Evolutionary conservation across 2,113 vertebrate species (phyloP).

Genomic region (Proterorhinus semilunaris): DNA sequence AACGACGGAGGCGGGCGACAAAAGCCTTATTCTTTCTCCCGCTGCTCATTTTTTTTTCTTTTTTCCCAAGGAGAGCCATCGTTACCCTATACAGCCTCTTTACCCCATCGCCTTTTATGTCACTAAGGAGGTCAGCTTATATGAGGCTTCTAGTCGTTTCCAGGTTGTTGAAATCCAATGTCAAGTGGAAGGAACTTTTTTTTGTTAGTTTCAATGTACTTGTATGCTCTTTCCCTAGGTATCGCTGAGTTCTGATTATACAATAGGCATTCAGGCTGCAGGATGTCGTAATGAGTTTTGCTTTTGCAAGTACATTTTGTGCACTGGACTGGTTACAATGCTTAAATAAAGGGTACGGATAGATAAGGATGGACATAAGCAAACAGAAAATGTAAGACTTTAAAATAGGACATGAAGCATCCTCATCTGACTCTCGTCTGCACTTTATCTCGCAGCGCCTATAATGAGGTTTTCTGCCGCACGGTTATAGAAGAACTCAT

Average conservation of each 20-base stretch:
- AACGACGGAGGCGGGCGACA: conserved; percentile 22
- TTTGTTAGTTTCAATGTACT: too few relatives aligned
- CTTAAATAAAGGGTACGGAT: conserved; percentile 16
- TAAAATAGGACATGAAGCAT: conserved; percentile 12
- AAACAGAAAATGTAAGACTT: conserved; percentile 10
- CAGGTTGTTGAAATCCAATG: conserved; percentile 27
- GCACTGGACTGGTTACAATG: neutral
- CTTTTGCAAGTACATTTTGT: neutral
- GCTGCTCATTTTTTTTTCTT: conserved; percentile 23
- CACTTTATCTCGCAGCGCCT: conserved; percentile 7
- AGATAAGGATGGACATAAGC: neutral
- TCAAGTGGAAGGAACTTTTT: conserved; percentile 2
- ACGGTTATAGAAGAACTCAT: neutral
- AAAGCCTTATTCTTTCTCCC: conserved; percentile 26
- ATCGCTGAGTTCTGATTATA: neutral
- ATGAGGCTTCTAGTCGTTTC: conserved; percentile 6
- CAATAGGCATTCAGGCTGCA: conserved; percentile 1
- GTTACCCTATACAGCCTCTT: conserved; percentile 26
- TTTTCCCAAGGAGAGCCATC: conserved; percentile 34
- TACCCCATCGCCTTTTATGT: conserved; percentile 33
- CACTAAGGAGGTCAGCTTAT: conserved; percentile 30
- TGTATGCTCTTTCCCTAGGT: neutral
- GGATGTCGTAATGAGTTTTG: conserved; percentile 2
- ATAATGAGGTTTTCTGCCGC: conserved; percentile 31
- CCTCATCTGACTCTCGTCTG: neutral